Conservation (phyloP, 1,140 invertebrate genomes). For the Helicorthomorpha holstii region DNA sequence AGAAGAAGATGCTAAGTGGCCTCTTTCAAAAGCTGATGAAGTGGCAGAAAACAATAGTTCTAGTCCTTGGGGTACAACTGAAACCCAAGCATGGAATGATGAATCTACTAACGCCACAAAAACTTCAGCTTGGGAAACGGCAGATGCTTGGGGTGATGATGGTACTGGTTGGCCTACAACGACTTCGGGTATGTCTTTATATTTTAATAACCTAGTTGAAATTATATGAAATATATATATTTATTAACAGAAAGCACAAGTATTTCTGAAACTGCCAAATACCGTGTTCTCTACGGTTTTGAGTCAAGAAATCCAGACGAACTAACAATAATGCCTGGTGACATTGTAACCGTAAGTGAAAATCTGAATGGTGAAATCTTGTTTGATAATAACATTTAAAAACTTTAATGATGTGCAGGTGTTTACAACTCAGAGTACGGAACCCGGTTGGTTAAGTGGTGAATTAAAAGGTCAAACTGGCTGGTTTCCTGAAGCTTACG, state of each 20-base stretch:
- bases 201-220: no score
- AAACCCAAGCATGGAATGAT: conserved; percentile 3
- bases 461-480: conserved; percentile 70
- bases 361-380: background rate
- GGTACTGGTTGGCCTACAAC: conserved; percentile 10
- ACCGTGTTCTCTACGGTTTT: conserved; percentile 86
- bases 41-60: no score
- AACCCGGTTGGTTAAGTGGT: conserved; percentile 94
- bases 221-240: no score
- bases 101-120: conserved; percentile 9
- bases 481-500: conserved; percentile 98
- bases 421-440: conserved; percentile 30
- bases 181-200: no score
- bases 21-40: no score
- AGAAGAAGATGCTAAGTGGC: conserved; percentile 29
- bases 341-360: conserved; percentile 63
- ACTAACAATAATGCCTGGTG: conserved; percentile 81
- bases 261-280: conserved; percentile 42
- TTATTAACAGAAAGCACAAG: no score
- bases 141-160: background rate
- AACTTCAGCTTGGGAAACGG: conserved; percentile 7
- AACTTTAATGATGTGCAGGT: no score
- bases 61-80: no score
- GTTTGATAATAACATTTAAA: background rate
- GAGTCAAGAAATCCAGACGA: conserved; percentile 82